Percentiles rank a stretch among this genome's conserved stretches.
These are phyloP conservation scores for Leptestheria dahalacensis DNA, from an alignment of 1,140 invertebrate species.

Conservation along the genomic window DNA sequence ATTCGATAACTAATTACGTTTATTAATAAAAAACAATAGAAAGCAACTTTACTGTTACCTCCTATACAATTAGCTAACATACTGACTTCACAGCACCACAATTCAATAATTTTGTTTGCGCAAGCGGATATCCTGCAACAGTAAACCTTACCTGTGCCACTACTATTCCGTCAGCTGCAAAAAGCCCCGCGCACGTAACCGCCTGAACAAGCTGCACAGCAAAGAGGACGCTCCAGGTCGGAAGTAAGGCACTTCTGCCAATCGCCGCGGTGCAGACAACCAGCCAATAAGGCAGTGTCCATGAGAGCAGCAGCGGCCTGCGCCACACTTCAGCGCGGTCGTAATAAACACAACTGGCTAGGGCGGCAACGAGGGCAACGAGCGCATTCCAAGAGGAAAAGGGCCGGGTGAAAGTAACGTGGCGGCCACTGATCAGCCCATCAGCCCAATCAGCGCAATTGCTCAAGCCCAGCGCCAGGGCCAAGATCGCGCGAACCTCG, in stretches of 20 bases:
- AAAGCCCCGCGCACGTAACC: too few relatives aligned
- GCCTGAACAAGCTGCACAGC: not conserved
- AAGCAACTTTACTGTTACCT: too few relatives aligned
- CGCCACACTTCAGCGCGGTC: not conserved
- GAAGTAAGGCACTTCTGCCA: not conserved
- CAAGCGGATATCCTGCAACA: too few relatives aligned
- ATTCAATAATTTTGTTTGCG: too few relatives aligned
- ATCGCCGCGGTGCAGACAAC: not conserved
- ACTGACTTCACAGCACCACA: too few relatives aligned
- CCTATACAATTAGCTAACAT: too few relatives aligned
- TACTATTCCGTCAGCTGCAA: too few relatives aligned
- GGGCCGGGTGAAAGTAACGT: not conserved
- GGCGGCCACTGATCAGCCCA: not conserved
- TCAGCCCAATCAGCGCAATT: not conserved
- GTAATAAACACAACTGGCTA: constrained; percentile 3
- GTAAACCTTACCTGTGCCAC: too few relatives aligned
- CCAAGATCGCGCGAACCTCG: not conserved
- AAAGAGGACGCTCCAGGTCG: not conserved
- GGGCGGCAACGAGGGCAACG: not conserved
- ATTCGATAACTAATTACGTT: too few relatives aligned
- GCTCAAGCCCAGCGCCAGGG: not conserved
- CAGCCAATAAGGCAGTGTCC: not conserved
- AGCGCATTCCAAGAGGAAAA: not conserved
- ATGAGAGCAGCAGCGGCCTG: not conserved
- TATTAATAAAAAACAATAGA: too few relatives aligned